These are phyloP conservation scores for Actenoides lindsayi DNA, from an alignment of 2,113 vertebrate species.

Conservation along the genomic window DNA sequence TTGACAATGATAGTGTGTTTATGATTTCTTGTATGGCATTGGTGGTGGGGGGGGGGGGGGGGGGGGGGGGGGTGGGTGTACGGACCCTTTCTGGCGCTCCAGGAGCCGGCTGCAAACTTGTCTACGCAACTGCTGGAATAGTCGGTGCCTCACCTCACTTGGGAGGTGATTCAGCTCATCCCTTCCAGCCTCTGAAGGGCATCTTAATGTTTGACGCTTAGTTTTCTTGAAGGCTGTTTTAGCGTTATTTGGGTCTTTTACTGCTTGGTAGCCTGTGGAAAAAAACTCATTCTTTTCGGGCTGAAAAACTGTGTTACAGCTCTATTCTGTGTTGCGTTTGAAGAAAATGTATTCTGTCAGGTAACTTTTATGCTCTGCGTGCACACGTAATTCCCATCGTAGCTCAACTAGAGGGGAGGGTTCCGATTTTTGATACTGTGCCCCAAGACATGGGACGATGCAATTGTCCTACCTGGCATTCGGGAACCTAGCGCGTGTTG, in stretches of 20 bases:
- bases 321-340: not conserved
- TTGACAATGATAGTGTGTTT: no score
- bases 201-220: not conserved
- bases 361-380: conserved; percentile 7
- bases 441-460: not conserved
- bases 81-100: not conserved
- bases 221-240: not conserved
- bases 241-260: not conserved
- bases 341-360: not conserved
- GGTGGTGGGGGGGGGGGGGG: no score
- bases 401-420: not conserved
- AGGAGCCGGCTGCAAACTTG: not conserved
- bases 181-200: not conserved
- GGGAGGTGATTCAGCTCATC: conserved; percentile 36
- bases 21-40: no score
- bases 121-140: not conserved
- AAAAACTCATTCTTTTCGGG: not conserved
- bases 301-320: not conserved
- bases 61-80: no score
- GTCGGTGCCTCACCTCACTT: not conserved
- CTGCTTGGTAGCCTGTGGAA: not conserved
- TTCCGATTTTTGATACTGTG: not conserved
- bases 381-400: rapidly evolving
- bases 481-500: rapidly evolving
- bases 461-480: not conserved